Evolutionary conservation across 2,888 invertebrate genomes (phyloP), one percentile per base, ranked within the genome.

Genomic region (Agriopis aurantiaria): DNA sequence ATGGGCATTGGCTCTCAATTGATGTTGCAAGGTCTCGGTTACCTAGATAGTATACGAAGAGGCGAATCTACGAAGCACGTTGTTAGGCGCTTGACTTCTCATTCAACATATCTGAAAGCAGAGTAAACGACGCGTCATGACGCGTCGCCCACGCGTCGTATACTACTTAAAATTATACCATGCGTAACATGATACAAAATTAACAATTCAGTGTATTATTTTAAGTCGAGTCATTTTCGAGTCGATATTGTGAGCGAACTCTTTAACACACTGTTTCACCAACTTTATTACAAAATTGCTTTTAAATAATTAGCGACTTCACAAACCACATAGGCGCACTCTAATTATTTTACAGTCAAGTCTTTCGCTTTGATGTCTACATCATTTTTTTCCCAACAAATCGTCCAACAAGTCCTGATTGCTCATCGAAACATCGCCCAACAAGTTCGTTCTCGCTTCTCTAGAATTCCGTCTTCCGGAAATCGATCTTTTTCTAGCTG

Each of bases 301-400:
- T 78, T 75, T 49, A 71, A 69, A 56, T 43, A 74, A 71, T 68
- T 65, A 71, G 62, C 62, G 52, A 68, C 58, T 71, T 70, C 58
- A 62, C 49, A 49, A 64, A 52, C 66, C 63, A 60, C 56, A 53
- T 57, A 60, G 48, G 52, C 56, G 53, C 23, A 55, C 41, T n/a
- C 40, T 60, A 73, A 68, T 68, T 70, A 58, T 46, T 33, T 46
- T 58, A 60, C 41, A 66, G 51, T 51, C n/a, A 46, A 57, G 33
- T 52, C 41, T 61, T 10, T 61, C 41, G 17, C n/a, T 65, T 52
- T 51, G 43, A 52, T 64, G 65, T 51, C 45, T 77, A 79, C 87
- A 88, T 94, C 91, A 94, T 89, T 93, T 93, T 73, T 89, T 91
- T 11, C 94, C 93, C 59, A 94, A 75, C 64, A 94, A 85, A 75